phyloP scores from a whole-genome alignment of 2,113 vertebrate genomes.

The Gnathonemus longibarbis region DNA sequence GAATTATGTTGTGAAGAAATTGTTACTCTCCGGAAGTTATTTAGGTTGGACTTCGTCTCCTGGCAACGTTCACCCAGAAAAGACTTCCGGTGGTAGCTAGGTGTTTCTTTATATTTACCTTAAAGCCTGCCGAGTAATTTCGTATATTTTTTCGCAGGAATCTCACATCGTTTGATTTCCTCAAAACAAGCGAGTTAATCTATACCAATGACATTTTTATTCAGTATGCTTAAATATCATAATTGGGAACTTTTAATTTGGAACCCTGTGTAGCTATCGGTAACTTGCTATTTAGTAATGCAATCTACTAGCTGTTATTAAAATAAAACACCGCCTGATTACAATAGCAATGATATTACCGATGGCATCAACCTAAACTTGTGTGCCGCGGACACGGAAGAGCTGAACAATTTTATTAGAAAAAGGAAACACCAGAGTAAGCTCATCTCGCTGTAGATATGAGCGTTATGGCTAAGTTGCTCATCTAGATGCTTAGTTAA shows the following conservation, averaged over 20 bases:
- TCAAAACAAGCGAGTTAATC: neutral
- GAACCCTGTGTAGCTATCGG: neutral
- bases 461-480: neutral
- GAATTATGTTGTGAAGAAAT: neutral
- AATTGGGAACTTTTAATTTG: neutral
- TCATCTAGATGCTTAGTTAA: neutral
- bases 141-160: neutral
- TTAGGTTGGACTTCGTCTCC: neutral
- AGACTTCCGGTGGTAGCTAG: slow-evolving; percentile 7
- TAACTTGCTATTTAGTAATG: neutral
- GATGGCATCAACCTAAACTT: neutral
- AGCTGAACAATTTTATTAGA: neutral
- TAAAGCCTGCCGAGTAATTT: neutral
- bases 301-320: neutral
- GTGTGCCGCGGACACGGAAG: neutral
- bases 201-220: neutral
- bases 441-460: neutral
- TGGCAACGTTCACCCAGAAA: slow-evolving; percentile 12
- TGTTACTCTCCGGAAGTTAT: neutral
- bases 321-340: neutral
- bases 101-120: neutral
- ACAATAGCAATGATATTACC: neutral
- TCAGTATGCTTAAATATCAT: neutral
- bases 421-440: neutral
- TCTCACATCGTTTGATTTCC: neutral